Percentiles rank a stretch among this genome's conserved stretches.
Evolutionary conservation across 2,888 invertebrate genomes (phyloP).

Genomic region (Diachrysia chrysitis): DNA sequence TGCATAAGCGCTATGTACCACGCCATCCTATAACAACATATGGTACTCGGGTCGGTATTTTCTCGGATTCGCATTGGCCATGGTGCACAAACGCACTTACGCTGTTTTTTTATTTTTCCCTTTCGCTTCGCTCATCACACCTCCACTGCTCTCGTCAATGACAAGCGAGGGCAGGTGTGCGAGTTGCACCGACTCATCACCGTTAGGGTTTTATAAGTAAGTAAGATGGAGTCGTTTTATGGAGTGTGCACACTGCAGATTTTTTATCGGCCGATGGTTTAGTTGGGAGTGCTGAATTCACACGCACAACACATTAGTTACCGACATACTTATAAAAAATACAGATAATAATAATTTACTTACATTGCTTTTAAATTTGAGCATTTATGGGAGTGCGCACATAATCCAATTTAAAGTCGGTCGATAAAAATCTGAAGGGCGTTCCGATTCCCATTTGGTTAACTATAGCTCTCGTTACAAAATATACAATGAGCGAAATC

Average conservation of each 20-base stretch:
- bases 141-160: conserved; percentile 54
- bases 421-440: conserved; percentile 51
- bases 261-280: conserved; percentile 53
- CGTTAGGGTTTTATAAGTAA: conserved; percentile 55
- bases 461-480: conserved; percentile 24
- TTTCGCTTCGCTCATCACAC: conserved; percentile 55
- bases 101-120: conserved; percentile 54
- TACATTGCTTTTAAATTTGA: conserved; percentile 27
- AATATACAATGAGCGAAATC: conserved; percentile 29
- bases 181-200: conserved; percentile 55
- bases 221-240: conserved; percentile 50
- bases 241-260: conserved; percentile 54
- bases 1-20: background rate
- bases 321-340: conserved; percentile 19
- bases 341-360: conserved; percentile 15
- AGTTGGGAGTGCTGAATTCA: conserved; percentile 31
- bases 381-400: conserved; percentile 51
- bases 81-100: conserved; percentile 45
- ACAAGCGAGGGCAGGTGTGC: conserved; percentile 55
- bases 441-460: conserved; percentile 49
- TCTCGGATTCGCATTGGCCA: conserved; percentile 36
- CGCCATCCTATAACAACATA: background rate
- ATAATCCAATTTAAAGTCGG: conserved; percentile 52
- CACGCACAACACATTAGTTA: conserved; percentile 16
- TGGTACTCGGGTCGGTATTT: conserved; percentile 36